Evolutionary conservation across 2,888 invertebrate genomes (phyloP), one percentile per base, ranked within the genome.

Genomic region (Orchesella flavescens): DNA sequence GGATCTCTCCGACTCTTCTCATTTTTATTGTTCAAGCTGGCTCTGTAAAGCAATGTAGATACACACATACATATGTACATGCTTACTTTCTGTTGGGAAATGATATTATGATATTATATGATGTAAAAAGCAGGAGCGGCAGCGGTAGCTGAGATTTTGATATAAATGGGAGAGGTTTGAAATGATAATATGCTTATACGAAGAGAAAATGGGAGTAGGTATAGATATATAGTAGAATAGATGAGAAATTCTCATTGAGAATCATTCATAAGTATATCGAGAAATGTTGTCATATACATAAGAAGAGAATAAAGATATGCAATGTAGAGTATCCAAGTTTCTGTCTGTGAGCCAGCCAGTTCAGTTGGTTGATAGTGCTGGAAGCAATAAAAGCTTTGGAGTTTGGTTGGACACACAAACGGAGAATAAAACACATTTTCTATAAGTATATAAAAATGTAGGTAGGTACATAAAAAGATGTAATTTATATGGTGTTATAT

Each of bases 81-180:
- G n/a, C n/a, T n/a, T n/a, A n/a, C n/a, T n/a, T 46, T 13, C 46
- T 46, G 46, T 46, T 21, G 66, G 17, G 59, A 21, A 46, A 46
- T 46, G 13, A 59, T 55, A 76, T 73, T 57, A 59, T 57, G 59
- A 63, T n/a, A n/a, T n/a, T n/a, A n/a, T 73, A 21, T 23, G 7
- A 61, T 61, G 61, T 61, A 59, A 77, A 74, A 69, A 69, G 69
- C 59, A 69, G 77, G 77, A 77, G 77, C 77, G 77, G 69, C 34
- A 43, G 66, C 44, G 59, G 72, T 17, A 66, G 65, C 78, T 72
- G 78, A 79, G 78, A 79, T 79, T 79, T 79, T 63, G 63, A 63
- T 71, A 71, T 63, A 79, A 71, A 61, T 79, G 71, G 78, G 78
- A 79, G 78, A 79, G 78, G 78, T 79, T 75, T 78, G 61, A 49